Conservation (phyloP, 2,797 vertebrate genomes). For the Natrix natrix region DNA sequence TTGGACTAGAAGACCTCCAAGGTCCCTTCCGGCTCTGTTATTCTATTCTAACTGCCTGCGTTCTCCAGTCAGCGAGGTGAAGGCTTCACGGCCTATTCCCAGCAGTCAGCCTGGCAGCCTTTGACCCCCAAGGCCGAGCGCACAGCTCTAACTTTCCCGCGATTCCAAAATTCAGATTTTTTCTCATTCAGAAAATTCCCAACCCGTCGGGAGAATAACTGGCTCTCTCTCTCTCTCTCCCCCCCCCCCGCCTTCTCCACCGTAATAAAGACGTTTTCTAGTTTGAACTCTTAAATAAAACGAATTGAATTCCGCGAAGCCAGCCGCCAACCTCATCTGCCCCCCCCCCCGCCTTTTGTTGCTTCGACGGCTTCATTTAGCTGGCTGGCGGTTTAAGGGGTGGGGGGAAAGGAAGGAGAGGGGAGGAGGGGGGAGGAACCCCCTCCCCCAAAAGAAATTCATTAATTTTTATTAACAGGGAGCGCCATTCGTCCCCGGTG, state of each 20-base stretch:
- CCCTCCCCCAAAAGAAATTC: constrained; percentile 76
- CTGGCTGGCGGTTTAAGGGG: constrained; percentile 64
- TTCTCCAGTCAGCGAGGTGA: no score
- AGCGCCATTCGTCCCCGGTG: constrained; percentile 83
- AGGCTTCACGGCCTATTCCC: no score
- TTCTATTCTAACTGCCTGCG: no score
- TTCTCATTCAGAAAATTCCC: no score
- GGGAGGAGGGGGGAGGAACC: no score
- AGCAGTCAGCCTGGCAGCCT: no score
- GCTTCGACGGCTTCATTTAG: constrained; percentile 83
- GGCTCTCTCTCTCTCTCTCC: constrained; percentile 15
- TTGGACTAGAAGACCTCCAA: no score
- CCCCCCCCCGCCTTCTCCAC: constrained; percentile 34
- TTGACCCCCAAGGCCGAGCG: no score
- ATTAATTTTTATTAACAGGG: constrained; percentile 96
- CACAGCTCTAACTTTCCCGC: no score
- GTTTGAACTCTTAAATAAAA: constrained; percentile 70
- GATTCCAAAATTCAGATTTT: no score
- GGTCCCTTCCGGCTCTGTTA: no score
- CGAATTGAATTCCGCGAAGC: constrained; percentile 59
- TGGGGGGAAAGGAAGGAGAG: not conserved
- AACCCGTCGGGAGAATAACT: not conserved
- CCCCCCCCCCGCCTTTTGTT: not conserved
- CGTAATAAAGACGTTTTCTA: constrained; percentile 63
- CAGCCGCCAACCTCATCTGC: constrained; percentile 24